A percentile compares a stretch with the other conserved stretches of the same genome.
Evolutionary conservation across 2,888 invertebrate species (phyloP).

Genomic region (Deladenus siricidicola): DNA sequence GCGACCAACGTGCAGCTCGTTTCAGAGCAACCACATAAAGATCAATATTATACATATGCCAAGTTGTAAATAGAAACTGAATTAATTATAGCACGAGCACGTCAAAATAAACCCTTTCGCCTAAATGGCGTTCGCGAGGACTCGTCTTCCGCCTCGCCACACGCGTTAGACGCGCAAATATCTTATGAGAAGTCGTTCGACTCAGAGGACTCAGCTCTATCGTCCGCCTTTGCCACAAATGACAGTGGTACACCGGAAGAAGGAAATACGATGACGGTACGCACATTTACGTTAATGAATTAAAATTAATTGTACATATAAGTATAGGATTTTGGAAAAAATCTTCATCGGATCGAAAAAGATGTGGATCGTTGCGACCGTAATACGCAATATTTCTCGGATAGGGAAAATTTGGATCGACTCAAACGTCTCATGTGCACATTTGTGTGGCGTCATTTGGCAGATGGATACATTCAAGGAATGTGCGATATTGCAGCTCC

Average conservation of each 20-base stretch:
- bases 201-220: background rate
- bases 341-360: constrained; percentile 87
- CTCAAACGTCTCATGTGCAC: constrained; percentile 89
- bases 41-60: no score
- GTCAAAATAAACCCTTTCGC: no score
- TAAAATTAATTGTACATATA: no score
- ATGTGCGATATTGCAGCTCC: constrained; percentile 95
- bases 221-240: no score
- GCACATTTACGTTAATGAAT: no score
- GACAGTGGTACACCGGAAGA: no score
- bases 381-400: constrained; percentile 82
- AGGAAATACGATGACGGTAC: no score
- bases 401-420: constrained; percentile 76
- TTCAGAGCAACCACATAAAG: no score
- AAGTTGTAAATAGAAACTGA: no score
- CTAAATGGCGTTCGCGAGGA: background rate
- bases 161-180: no score
- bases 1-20: no score
- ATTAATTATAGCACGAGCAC: background rate
- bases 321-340: constrained; percentile 64
- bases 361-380: constrained; percentile 91
- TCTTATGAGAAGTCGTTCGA: background rate
- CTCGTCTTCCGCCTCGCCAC: background rate
- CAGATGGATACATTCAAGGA: constrained; percentile 88
- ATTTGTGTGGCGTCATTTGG: constrained; percentile 88